Evolutionary conservation across 2,797 vertebrate genomes (phyloP).

Genomic region (Tragopan temminckii): DNA sequence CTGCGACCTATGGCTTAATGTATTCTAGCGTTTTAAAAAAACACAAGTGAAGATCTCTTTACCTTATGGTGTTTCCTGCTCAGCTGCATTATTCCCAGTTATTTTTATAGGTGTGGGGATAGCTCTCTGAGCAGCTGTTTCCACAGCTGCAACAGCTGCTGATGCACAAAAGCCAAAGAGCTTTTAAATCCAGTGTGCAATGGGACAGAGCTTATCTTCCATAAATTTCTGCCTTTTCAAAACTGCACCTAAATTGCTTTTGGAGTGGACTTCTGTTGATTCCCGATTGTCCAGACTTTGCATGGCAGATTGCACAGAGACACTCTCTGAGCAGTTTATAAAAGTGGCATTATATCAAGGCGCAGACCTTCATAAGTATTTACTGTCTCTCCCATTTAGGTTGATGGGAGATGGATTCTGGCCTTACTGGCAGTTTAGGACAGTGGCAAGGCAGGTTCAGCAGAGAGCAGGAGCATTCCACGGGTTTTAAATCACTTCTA

Average conservation of each 20-base stretch:
- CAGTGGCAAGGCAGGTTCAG: not conserved
- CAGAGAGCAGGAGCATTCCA: not conserved
- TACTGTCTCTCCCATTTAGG: not conserved
- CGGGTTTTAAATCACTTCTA: not conserved
- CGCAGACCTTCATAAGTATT: too few relatives aligned
- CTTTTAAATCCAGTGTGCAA: not conserved
- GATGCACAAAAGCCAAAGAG: not conserved
- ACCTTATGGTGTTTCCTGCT: not conserved
- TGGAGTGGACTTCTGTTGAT: not conserved
- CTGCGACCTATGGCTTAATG: not conserved
- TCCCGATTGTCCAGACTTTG: not conserved
- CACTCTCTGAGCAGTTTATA: not conserved
- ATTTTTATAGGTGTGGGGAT: not conserved
- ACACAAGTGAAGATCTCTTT: not conserved
- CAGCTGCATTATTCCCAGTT: not conserved
- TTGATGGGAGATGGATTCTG: not conserved
- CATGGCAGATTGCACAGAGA: not conserved
- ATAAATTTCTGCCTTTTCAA: not conserved
- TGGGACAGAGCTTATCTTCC: not conserved
- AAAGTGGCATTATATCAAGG: not conserved
- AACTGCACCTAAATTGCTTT: not conserved
- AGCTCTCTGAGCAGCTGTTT: not conserved
- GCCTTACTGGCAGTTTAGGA: not conserved
- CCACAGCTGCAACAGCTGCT: slow-evolving; percentile 30
- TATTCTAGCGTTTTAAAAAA: not conserved